Evolutionary conservation across 2,113 vertebrate species (phyloP).

Genomic region (Anoura caudifer): DNA sequence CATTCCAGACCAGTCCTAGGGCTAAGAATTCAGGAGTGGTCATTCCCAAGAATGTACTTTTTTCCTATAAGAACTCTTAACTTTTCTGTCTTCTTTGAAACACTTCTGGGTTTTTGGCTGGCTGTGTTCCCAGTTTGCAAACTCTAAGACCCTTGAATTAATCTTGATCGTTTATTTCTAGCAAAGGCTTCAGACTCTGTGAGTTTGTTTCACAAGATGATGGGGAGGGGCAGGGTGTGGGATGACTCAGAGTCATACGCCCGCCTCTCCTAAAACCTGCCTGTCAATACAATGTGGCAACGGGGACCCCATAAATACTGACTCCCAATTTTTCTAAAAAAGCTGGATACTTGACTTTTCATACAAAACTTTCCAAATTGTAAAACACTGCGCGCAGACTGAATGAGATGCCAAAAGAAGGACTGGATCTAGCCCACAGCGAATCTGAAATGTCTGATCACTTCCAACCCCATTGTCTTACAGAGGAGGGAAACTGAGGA

Average conservation of each 20-base stretch:
- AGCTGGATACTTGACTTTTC: neutral
- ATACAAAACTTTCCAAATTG: neutral
- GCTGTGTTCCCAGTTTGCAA: neutral
- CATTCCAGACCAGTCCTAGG: neutral
- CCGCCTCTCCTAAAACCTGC: neutral
- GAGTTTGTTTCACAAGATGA: neutral
- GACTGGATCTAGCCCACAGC: fast-evolving
- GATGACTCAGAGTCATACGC: fast-evolving
- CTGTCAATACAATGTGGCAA: neutral
- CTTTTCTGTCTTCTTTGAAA: neutral
- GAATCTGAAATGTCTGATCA: neutral
- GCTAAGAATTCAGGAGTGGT: neutral
- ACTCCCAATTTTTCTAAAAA: neutral
- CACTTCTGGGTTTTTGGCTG: neutral
- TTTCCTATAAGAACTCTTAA: neutral
- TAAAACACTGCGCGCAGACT: neutral
- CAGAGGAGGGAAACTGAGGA: neutral
- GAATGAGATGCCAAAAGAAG: neutral
- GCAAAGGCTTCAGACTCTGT: neutral
- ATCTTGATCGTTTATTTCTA: neutral
- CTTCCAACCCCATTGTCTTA: neutral
- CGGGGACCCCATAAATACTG: fast-evolving
- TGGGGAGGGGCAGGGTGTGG: fast-evolving
- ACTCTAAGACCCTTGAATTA: neutral
- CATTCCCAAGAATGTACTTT: neutral